Evolutionary conservation across 2,888 invertebrate genomes (phyloP), one percentile per base, ranked within the genome.

Genomic region (Podotricha telesiphe): DNA sequence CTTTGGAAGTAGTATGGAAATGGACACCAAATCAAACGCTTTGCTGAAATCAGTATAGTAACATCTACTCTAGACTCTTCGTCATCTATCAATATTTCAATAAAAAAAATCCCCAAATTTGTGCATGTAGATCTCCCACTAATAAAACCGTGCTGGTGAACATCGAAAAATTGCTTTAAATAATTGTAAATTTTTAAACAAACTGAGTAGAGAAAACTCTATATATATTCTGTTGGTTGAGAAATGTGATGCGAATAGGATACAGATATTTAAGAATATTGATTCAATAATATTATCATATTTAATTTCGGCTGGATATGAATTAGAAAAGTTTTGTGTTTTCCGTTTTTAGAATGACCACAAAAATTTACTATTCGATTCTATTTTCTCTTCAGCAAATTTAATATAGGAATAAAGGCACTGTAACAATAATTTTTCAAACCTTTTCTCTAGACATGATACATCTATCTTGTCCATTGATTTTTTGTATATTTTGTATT

Each of bases 401-500:
- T 53, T 45, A 22, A 56, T 5, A 56, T 65, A 56, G 1, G 56
- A n/a, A 15, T 48, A 48, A 19, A 37, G 62, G 62, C 67, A 67
- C 15, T 45, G 19, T 7, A 34, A 17, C 19, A 28, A 55, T 47
- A 63, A 37, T 15, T 34, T 67, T 13, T 62, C 34, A 37, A 55
- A 63, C 40, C 28, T 28, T 28, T 28, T 28, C 28, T 28, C 28
- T 28, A 28, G 28, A 5, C 2, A 28, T 28, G 28, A 28, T 6
- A 28, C 4, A 28, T 5, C 6, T 40, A 68, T 10, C 40, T 37
- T 51, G 50, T 68, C 68, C 20, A 56, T 56, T n/a, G 63, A 34
- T 19, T 68, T 68, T 40, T 68, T 68, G 22, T 42, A 63, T 55
- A 55, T 68, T 68, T 65, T 65, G n/a, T n/a, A n/a, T n/a, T n/a